A percentile compares a stretch with the other conserved stretches of the same genome.
phyloP scores from a whole-genome alignment of 2,113 vertebrate species.

The Mus pahari region DNA sequence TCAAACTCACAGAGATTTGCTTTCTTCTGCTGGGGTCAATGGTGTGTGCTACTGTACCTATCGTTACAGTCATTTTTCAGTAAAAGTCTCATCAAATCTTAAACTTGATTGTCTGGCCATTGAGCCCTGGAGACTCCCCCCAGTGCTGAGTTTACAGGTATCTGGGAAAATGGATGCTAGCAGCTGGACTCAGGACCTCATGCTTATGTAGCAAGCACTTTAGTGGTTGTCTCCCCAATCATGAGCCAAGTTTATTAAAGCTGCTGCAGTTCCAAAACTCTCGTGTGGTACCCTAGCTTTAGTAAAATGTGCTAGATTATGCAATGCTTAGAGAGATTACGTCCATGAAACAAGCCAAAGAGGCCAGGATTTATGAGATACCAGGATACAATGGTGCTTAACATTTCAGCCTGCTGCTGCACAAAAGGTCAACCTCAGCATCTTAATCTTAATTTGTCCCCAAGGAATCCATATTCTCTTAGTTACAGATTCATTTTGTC shows the following conservation, averaged over 20 bases:
- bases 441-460: background rate
- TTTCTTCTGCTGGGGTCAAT: background rate
- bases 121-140: background rate
- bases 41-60: background rate
- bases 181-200: background rate
- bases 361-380: background rate
- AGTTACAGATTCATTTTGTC: background rate
- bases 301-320: background rate
- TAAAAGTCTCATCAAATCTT: background rate
- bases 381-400: background rate
- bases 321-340: background rate
- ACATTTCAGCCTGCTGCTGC: background rate
- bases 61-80: background rate
- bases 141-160: background rate
- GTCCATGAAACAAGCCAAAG: background rate
- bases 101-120: background rate
- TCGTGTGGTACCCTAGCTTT: background rate
- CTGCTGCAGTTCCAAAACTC: background rate
- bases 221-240: background rate
- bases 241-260: background rate
- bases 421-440: background rate
- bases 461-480: background rate
- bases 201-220: background rate
- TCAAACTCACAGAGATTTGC: background rate
- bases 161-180: background rate